These are phyloP conservation scores for Noctua janthina DNA, from an alignment of 2,888 invertebrate genomes.

Conservation along the genomic window DNA sequence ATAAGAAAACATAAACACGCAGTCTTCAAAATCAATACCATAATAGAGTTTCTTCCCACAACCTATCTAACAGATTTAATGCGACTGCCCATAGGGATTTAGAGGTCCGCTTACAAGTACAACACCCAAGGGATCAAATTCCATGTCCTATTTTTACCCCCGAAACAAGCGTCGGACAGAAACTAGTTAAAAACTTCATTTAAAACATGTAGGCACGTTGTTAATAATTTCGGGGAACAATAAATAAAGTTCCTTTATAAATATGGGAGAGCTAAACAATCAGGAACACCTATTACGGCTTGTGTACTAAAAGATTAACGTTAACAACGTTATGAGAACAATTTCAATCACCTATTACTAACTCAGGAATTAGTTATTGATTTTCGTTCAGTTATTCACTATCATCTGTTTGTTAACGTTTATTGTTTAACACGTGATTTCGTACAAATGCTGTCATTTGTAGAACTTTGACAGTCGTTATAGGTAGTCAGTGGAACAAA, in stretches of 20 bases:
- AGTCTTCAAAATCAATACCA: neutral
- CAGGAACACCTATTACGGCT: slow-evolving; percentile 28
- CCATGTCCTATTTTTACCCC: slow-evolving; percentile 41
- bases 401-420: slow-evolving; percentile 12
- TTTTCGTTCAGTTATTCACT: slow-evolving; percentile 31
- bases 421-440: slow-evolving; percentile 1
- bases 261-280: slow-evolving; percentile 29
- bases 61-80: slow-evolving; percentile 19
- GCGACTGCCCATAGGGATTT: slow-evolving; percentile 14
- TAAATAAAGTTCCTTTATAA: slow-evolving; percentile 23
- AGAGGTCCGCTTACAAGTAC: slow-evolving; percentile 27
- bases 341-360: slow-evolving; percentile 39
- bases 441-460: neutral
- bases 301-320: slow-evolving; percentile 36
- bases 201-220: slow-evolving; percentile 34
- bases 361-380: slow-evolving; percentile 31
- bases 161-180: slow-evolving; percentile 33
- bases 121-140: slow-evolving; percentile 41
- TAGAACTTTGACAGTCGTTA: too few relatives aligned
- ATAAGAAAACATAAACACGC: neutral
- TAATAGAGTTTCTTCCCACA: neutral
- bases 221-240: slow-evolving; percentile 49
- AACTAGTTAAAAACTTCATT: slow-evolving; percentile 53
- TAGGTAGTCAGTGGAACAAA: too few relatives aligned
- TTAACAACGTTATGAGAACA: slow-evolving; percentile 45